Base-by-base conservation (phyloP, 2,113 vertebrate genomes). In the Mugil cephalus region DNA sequence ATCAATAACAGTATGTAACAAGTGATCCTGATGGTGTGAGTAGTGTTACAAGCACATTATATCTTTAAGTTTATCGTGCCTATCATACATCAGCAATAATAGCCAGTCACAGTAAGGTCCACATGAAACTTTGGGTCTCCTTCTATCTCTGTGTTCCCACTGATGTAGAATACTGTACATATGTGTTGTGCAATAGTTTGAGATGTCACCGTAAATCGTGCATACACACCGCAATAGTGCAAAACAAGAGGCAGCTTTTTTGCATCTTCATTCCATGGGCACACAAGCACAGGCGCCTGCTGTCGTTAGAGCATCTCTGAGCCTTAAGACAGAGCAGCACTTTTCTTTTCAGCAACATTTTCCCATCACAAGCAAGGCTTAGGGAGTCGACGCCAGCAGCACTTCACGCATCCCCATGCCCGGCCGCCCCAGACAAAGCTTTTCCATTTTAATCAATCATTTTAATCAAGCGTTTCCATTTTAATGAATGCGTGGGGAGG, bases 1-100 rank as follows among this genome's bases (percentile, higher is more conserved):
- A 58, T 83, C 74, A 38, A 34, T 58, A 72, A 50, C 65, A 81
- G 70, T 82, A 80, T 85, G 34, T 81, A 80, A 51, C 12, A 35
- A 46, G 52, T 71, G 34, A 65, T 56, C 71, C 21, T 17, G 50
- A 56, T 60, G 68, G 69, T 54, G 34, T 70, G 38, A 77, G 73
- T 79, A 84, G 86, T 89, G 70, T 90, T 86, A 80, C 21, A 72
- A 86, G 51, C 71, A 89, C 70, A 80, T 82, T 55, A 39, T 69
- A 68, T 74, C 46, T 74, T 69, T 50, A 46, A 0, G 42, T 83
- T 87, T 53, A 84, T 58, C 76, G 82, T 85, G 69, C 79, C 75
- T 89, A 63, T 83, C 74, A 87, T 78, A 60, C 84, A 86, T 87
- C 77, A 87, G 85, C 88, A 89, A 90, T 88, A 90, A 88, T 78